phyloP scores from a whole-genome alignment of 2,113 vertebrate species.

The Empidonax alnorum region DNA sequence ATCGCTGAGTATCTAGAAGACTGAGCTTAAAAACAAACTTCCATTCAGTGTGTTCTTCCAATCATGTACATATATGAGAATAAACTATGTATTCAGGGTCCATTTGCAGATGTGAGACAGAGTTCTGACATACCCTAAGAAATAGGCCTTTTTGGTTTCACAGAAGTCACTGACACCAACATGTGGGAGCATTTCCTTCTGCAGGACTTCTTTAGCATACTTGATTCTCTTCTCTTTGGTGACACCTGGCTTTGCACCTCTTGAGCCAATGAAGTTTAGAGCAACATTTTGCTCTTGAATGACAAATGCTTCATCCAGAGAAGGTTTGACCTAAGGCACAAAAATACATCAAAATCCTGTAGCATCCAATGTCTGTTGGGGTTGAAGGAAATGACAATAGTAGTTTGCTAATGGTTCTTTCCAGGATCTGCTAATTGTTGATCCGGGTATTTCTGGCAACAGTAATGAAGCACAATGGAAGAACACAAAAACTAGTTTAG shows the following conservation, averaged over 20 bases:
- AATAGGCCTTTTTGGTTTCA: slow-evolving; percentile 99
- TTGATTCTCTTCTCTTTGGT: slow-evolving; percentile 98
- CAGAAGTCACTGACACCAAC: slow-evolving; percentile 99
- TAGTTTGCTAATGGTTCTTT: background rate
- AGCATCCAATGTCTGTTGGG: background rate
- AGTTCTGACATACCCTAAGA: slow-evolving; percentile 86
- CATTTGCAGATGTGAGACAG: background rate
- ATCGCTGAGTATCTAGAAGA: background rate
- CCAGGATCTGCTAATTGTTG: background rate
- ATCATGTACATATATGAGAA: background rate
- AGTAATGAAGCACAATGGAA: background rate
- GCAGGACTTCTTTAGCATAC: slow-evolving; percentile 96
- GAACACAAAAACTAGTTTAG: background rate
- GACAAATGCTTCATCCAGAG: slow-evolving; percentile 97
- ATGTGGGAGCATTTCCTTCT: slow-evolving; percentile 97
- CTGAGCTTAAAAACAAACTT: background rate
- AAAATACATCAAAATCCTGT: background rate
- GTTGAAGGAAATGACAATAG: background rate
- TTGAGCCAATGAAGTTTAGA: slow-evolving; percentile 96
- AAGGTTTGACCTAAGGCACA: slow-evolving; percentile 88
- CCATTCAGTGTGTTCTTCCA: background rate
- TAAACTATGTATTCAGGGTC: background rate
- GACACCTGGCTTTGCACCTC: slow-evolving; percentile 98
- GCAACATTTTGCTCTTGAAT: slow-evolving; percentile 99
- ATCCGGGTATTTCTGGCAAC: background rate